Evolutionary conservation across 2,113 vertebrate genomes (phyloP).

Genomic region (Theropithecus gelada): DNA sequence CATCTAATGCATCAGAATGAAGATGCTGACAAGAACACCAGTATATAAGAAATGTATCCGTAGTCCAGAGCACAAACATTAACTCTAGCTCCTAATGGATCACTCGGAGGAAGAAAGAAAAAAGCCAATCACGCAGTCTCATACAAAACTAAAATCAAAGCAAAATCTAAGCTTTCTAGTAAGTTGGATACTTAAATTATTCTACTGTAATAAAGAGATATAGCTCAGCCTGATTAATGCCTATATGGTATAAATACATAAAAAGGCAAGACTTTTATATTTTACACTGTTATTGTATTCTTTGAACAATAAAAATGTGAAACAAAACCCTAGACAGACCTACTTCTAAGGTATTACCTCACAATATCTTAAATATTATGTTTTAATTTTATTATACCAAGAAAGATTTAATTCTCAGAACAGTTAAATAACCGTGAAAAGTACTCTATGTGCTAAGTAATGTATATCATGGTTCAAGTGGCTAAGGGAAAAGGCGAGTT

Average conservation of each 20-base stretch:
- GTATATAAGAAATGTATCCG: background rate
- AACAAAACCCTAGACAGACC: constrained; percentile 45
- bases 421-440: constrained; percentile 5
- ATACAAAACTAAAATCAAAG: constrained; percentile 46
- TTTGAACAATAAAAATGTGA: constrained; percentile 48
- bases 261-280: constrained; percentile 15
- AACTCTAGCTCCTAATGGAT: background rate
- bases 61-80: background rate
- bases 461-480: background rate
- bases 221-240: background rate
- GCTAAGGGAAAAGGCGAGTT: constrained; percentile 45
- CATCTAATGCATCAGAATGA: background rate
- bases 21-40: background rate
- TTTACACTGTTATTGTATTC: constrained; percentile 17
- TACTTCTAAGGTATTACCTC: constrained; percentile 34
- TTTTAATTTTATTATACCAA: constrained; percentile 24
- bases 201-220: constrained; percentile 42
- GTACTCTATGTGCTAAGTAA: constrained; percentile 5
- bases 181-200: constrained; percentile 39
- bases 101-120: background rate
- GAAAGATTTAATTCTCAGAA: constrained; percentile 39
- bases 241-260: constrained; percentile 30
- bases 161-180: constrained; percentile 43
- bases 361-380: constrained; percentile 54
- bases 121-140: background rate